These are phyloP conservation scores for Pyrgus malvae DNA, from an alignment of 2,888 invertebrate genomes.

Conservation along the genomic window DNA sequence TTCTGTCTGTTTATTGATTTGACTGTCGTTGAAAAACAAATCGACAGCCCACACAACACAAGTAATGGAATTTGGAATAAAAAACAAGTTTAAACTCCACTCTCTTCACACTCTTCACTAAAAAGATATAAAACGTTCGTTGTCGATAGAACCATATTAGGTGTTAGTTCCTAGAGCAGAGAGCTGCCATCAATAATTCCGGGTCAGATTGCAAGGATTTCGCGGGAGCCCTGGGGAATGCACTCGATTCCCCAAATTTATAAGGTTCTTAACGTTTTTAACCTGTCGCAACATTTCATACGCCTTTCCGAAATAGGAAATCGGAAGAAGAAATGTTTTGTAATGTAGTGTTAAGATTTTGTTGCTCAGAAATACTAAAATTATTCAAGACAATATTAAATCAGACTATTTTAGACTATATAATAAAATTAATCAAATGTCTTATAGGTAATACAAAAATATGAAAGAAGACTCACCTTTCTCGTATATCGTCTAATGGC, in stretches of 20 bases:
- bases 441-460: too few species aligned
- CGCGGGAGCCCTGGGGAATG: constrained; percentile 41
- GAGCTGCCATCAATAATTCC: constrained; percentile 55
- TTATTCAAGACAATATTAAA: too few species aligned
- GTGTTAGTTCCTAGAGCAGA: constrained; percentile 27
- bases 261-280: constrained; percentile 15
- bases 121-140: constrained; percentile 13
- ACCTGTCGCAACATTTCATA: constrained; percentile 25
- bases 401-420: too few species aligned
- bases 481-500: neutral
- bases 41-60: constrained; percentile 1
- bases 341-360: constrained; percentile 1
- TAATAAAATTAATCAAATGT: too few species aligned
- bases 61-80: constrained; percentile 16
- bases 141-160: constrained; percentile 22
- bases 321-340: neutral
- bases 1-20: neutral
- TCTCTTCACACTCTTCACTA: neutral
- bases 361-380: too few species aligned
- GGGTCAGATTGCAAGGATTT: constrained; percentile 40
- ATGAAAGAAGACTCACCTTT: too few species aligned
- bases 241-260: constrained; percentile 35
- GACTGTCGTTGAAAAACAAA: constrained; percentile 6
- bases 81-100: constrained; percentile 15
- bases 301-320: constrained; percentile 1